These are phyloP conservation scores for Pollicipes pollicipes DNA, from an alignment of 1,140 invertebrate genomes.

Conservation along the genomic window DNA sequence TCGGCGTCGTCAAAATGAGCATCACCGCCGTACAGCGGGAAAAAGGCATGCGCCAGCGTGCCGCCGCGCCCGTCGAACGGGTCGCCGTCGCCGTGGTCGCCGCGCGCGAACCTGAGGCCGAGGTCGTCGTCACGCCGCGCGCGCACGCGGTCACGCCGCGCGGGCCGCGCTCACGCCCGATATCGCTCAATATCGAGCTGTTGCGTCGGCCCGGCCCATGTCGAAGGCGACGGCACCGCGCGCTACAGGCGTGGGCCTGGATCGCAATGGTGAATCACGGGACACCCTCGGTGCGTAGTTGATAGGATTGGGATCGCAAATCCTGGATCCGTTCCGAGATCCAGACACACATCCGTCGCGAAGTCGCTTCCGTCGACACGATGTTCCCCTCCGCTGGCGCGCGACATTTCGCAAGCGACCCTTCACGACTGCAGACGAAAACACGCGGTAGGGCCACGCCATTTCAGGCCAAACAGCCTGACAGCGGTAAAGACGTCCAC, in stretches of 20 bases:
- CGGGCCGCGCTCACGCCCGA: background rate
- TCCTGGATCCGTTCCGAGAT: background rate
- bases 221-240: no score
- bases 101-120: slow-evolving; percentile 31
- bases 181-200: slow-evolving; percentile 7
- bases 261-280: background rate
- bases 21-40: slow-evolving; percentile 42
- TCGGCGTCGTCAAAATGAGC: slow-evolving; percentile 87
- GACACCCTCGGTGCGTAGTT: slow-evolving; percentile 3
- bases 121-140: background rate
- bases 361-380: background rate
- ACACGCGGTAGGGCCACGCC: slow-evolving; percentile 80
- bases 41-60: slow-evolving; percentile 78
- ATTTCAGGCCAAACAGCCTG: slow-evolving; percentile 75
- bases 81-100: slow-evolving; percentile 51
- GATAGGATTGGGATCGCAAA: background rate
- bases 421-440: slow-evolving; percentile 55
- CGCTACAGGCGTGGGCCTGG: no score
- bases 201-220: no score
- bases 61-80: slow-evolving; percentile 74
- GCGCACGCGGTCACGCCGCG: background rate
- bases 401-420: slow-evolving; percentile 19
- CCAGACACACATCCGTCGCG: background rate
- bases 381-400: background rate
- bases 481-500: no score